Conservation (phyloP, 2,797 vertebrate species). For the Hemitrygon akajei region DNA sequence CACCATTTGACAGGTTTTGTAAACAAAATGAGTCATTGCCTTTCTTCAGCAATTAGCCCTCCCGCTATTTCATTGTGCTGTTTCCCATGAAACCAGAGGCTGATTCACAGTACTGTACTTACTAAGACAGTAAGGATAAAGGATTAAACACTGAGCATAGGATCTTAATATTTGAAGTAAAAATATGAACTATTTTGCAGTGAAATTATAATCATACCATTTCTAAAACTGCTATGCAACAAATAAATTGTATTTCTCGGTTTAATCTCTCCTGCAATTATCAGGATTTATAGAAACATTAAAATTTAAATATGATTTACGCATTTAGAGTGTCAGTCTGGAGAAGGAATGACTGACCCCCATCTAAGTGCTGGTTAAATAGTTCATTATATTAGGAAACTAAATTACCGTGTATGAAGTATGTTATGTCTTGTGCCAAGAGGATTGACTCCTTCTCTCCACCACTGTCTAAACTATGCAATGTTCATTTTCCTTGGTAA, state of each 20-base stretch:
- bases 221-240: not conserved
- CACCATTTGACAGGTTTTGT: not conserved
- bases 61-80: not conserved
- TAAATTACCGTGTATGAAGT: not conserved
- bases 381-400: not conserved
- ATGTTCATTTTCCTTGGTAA: not conserved
- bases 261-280: not conserved
- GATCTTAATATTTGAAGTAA: not conserved
- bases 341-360: not conserved
- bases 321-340: not conserved
- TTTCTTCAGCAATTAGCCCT: not conserved
- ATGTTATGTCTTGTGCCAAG: not conserved
- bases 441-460: not conserved
- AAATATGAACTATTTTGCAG: constrained; percentile 1
- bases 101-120: constrained; percentile 25
- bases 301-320: not conserved
- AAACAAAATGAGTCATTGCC: constrained; percentile 24
- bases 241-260: not conserved
- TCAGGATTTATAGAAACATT: not conserved
- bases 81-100: not conserved
- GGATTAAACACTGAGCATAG: constrained; percentile 29
- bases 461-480: not conserved
- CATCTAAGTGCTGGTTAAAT: not conserved
- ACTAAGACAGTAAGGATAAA: not conserved
- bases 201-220: not conserved